Conservation (phyloP, 2,888 invertebrate genomes). For the Galerucella nymphaeae region DNA sequence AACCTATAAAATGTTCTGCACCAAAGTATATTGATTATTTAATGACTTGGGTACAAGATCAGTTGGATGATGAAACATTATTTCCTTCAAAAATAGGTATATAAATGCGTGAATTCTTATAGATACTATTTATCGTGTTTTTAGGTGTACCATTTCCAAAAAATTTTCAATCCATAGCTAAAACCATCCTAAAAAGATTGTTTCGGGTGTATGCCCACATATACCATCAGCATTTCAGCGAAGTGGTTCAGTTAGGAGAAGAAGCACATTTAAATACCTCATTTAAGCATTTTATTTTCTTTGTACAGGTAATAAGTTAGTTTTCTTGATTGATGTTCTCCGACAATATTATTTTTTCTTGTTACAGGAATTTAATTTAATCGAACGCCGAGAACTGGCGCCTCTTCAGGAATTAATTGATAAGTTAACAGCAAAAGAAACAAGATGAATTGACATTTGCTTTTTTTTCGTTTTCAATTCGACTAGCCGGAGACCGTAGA, state of each 20-base stretch:
- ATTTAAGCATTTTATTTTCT: conserved; percentile 92
- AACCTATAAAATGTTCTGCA: conserved; percentile 98
- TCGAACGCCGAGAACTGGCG: conserved; percentile 95
- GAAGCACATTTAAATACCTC: conserved; percentile 99
- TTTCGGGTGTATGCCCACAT: conserved; percentile 99
- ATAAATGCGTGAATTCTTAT: conserved; percentile 18
- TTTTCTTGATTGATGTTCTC: not conserved
- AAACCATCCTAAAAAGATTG: conserved; percentile 96
- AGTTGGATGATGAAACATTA: conserved; percentile 96
- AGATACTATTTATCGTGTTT: conserved; percentile 22
- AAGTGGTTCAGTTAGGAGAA: conserved; percentile 97
- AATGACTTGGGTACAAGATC: conserved; percentile 99
- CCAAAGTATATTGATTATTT: conserved; percentile 99
- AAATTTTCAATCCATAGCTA: conserved; percentile 96
- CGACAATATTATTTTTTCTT: conserved; percentile 44
- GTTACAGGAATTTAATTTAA: conserved; percentile 95
- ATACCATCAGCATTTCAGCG: conserved; percentile 98
- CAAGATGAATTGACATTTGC: conserved; percentile 72
- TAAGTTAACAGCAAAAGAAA: conserved; percentile 90
- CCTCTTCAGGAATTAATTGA: conserved; percentile 98
- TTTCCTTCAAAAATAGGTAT: conserved; percentile 97
- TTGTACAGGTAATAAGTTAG: conserved; percentile 45
- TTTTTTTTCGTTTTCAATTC: not conserved
- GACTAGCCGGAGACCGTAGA: not conserved
- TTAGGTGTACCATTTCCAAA: conserved; percentile 96